A percentile compares a stretch with the other conserved stretches of the same genome.
Evolutionary conservation across 1,140 invertebrate species (phyloP).

Genomic region (Drosophila nigromelanica): DNA sequence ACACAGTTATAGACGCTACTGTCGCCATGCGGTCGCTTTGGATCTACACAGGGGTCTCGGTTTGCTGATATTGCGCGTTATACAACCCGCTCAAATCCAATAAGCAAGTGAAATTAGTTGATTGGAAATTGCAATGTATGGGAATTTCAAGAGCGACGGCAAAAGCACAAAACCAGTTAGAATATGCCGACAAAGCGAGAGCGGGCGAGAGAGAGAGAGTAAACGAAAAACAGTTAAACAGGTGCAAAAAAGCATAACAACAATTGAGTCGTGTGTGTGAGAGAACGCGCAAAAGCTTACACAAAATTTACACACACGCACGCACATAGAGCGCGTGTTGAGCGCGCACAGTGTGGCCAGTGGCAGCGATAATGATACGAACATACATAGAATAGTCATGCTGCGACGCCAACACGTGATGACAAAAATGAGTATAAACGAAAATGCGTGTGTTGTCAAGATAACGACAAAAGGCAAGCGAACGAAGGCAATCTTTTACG

Average conservation of each 20-base stretch:
- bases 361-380: constrained; percentile 9
- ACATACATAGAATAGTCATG: constrained; percentile 32
- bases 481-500: constrained; percentile 67
- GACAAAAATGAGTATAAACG: constrained; percentile 30
- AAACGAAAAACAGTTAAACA: constrained; percentile 74
- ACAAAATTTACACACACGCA: constrained; percentile 4
- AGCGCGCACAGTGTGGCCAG: constrained; percentile 48
- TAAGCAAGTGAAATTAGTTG: constrained; percentile 64
- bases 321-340: constrained; percentile 11
- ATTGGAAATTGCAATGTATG: constrained; percentile 60
- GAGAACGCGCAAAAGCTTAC: constrained; percentile 27
- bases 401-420: constrained; percentile 62
- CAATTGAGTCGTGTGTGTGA: constrained; percentile 23
- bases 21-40: constrained; percentile 31
- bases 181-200: constrained; percentile 29
- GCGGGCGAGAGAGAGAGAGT: constrained; percentile 24
- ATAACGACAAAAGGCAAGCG: constrained; percentile 45
- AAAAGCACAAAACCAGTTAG: constrained; percentile 62
- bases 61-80: constrained; percentile 44
- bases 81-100: constrained; percentile 51
- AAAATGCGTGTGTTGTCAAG: constrained; percentile 43
- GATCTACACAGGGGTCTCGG: constrained; percentile 16
- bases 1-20: constrained; percentile 48
- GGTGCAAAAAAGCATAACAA: constrained; percentile 72
- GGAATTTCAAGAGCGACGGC: constrained; percentile 50